Percentiles rank a stretch among this genome's conserved stretches.
These are phyloP conservation scores for Sceloporus tristichus DNA, from an alignment of 2,113 vertebrate species.

Conservation along the genomic window DNA sequence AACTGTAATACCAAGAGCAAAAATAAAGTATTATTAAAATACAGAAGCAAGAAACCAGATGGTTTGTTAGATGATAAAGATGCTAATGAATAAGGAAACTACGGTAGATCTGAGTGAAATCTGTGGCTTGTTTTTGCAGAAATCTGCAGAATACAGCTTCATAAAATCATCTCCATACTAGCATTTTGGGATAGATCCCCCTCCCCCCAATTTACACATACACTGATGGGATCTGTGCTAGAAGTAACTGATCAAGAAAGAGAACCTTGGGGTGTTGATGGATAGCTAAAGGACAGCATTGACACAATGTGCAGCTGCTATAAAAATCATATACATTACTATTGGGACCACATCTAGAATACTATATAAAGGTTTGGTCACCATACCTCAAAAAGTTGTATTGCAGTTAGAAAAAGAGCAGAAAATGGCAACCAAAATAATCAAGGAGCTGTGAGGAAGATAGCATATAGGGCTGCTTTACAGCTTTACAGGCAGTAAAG, in stretches of 20 bases:
- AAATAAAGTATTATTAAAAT: too few species aligned
- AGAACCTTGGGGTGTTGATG: too few species aligned
- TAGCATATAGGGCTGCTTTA: not conserved
- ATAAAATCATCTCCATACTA: too few species aligned
- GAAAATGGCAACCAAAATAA: not conserved
- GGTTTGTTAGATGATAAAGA: too few species aligned
- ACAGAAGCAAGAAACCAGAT: too few species aligned
- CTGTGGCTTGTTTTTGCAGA: too few species aligned
- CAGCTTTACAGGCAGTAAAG: not conserved
- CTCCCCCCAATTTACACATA: not conserved
- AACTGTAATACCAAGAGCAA: too few species aligned
- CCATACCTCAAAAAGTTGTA: not conserved
- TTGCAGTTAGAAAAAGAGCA: not conserved
- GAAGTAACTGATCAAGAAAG: not conserved
- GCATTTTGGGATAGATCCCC: too few species aligned
- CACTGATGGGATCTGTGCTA: not conserved
- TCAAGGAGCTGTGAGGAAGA: not conserved
- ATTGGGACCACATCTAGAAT: not conserved
- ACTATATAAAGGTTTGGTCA: not conserved
- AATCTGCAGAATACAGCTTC: too few species aligned
- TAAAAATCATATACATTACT: not conserved
- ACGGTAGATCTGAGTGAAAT: too few species aligned
- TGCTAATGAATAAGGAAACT: too few species aligned
- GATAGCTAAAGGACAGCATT: not conserved
- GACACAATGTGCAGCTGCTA: not conserved